These are phyloP conservation scores for Zophobas atratus DNA, from an alignment of 1,140 invertebrate genomes.

Conservation along the genomic window DNA sequence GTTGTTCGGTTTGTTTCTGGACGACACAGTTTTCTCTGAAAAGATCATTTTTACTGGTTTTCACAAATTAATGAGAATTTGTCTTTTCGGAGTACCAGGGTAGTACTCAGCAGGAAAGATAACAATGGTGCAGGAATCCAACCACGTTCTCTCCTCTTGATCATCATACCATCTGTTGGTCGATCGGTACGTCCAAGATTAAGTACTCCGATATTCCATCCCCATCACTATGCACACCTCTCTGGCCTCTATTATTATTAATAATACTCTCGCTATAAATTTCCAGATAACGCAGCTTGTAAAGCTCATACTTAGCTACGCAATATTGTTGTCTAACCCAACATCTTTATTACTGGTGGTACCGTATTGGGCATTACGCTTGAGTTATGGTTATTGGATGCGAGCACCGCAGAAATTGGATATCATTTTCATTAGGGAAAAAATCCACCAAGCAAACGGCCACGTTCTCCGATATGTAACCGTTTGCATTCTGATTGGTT, in stretches of 20 bases:
- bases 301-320: slow-evolving; percentile 46
- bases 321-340: slow-evolving; percentile 53
- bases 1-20: no score
- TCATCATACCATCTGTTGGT: no score
- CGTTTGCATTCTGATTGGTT: slow-evolving; percentile 8
- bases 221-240: no score
- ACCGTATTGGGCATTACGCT: slow-evolving; percentile 47
- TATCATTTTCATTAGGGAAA: slow-evolving; percentile 30
- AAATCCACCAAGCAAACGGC: slow-evolving; percentile 7
- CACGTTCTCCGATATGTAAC: background rate
- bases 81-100: no score
- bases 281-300: slow-evolving; percentile 34
- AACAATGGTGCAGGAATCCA: no score
- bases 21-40: no score
- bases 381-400: slow-evolving; percentile 50
- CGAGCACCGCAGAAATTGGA: slow-evolving; percentile 27
- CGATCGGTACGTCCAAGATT: no score
- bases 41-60: no score
- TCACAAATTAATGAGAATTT: no score
- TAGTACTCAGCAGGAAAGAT: no score
- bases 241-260: background rate
- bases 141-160: no score
- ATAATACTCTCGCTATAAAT: background rate
- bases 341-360: slow-evolving; percentile 53
- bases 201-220: no score